Percentiles rank a stretch among this genome's conserved stretches.
Conservation (phyloP, 2,888 invertebrate species). For the Drosophila borborema region DNA sequence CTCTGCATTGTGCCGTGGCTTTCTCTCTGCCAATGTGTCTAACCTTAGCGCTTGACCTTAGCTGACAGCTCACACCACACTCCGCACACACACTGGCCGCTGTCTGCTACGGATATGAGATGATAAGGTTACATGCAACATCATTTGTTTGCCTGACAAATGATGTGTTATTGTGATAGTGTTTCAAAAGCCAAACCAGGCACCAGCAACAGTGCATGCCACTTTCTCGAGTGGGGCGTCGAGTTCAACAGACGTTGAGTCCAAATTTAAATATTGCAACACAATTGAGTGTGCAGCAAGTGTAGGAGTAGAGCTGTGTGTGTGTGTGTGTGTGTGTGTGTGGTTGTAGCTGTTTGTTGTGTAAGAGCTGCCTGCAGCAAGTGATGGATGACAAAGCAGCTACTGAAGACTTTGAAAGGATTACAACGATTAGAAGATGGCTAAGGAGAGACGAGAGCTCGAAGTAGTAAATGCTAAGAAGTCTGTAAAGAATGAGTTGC, state of each 20-base stretch:
- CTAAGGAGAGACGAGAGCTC: neutral
- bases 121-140: conserved; percentile 80
- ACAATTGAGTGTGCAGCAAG: conserved; percentile 23
- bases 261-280: conserved; percentile 71
- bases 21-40: conserved; percentile 51
- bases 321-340: neutral
- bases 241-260: conserved; percentile 64
- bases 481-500: neutral
- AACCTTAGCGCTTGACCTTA: conserved; percentile 73
- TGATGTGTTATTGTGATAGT: conserved; percentile 79
- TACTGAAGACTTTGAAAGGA: conserved; percentile 49
- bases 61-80: conserved; percentile 31
- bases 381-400: conserved; percentile 43
- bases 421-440: conserved; percentile 33
- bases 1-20: conserved; percentile 41
- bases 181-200: conserved; percentile 37
- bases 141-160: conserved; percentile 79
- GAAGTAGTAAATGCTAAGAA: neutral
- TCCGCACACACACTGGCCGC: conserved; percentile 21
- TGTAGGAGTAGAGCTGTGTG: neutral
- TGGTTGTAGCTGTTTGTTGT: neutral
- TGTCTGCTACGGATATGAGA: conserved; percentile 76
- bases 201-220: conserved; percentile 42
- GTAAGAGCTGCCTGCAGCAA: conserved; percentile 18
- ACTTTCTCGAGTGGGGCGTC: conserved; percentile 57